Conservation (phyloP, 35 echinoderm and acorn worm species). For the Strongylocentrotus purpuratus region DNA sequence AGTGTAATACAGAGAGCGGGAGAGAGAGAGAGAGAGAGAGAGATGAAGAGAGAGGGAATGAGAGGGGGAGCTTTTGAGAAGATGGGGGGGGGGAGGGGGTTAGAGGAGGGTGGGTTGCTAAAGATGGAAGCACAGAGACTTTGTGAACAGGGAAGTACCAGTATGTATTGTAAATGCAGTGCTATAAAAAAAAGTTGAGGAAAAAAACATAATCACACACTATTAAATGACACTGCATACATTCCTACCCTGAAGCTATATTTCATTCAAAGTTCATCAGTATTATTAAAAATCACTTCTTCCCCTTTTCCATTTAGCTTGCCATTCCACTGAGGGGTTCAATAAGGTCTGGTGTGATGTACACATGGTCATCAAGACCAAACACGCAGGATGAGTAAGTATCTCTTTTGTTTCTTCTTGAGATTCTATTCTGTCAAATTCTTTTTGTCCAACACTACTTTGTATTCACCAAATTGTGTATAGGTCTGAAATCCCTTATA, state of each 20-base stretch:
- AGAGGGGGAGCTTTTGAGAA: too few species aligned
- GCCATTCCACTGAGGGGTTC: conserved; percentile 64
- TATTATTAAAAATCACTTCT: neutral
- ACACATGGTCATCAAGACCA: conserved; percentile 61
- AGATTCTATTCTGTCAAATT: neutral
- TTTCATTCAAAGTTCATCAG: neutral
- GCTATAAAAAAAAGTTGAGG: neutral
- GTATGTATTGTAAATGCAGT: neutral
- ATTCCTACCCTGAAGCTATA: neutral
- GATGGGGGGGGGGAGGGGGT: too few species aligned
- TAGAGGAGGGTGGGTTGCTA: too few species aligned
- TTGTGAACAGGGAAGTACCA: neutral
- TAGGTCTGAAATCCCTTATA: neutral
- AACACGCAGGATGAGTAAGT: conserved; percentile 54
- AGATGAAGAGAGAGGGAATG: too few species aligned
- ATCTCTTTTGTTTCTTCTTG: neutral
- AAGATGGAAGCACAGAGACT: too few species aligned
- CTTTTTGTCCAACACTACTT: neutral
- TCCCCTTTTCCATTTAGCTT: conserved; percentile 12
- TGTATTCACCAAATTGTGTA: neutral
- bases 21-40: too few species aligned
- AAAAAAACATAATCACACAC: neutral
- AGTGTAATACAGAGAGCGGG: too few species aligned
- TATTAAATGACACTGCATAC: neutral
- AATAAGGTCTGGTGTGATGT: conserved; percentile 35